Percentiles rank a stretch among this genome's conserved stretches.
These are phyloP conservation scores for Crocidura indochinensis DNA, from an alignment of 2,797 vertebrate species.

Conservation along the genomic window DNA sequence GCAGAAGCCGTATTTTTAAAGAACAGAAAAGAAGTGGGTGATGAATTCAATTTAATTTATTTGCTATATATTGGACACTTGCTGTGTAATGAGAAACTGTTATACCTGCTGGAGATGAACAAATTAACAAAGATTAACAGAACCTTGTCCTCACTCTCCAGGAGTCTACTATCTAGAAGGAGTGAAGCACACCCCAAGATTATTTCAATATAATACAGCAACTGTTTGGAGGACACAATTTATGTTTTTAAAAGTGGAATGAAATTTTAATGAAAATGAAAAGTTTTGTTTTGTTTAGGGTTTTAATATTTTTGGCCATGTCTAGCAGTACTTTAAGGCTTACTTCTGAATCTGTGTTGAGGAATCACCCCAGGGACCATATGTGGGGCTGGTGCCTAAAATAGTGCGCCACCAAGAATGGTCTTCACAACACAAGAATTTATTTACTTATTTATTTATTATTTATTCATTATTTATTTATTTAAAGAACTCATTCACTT, in stretches of 20 bases:
- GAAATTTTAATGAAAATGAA: slow-evolving; percentile 21
- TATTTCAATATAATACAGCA: background rate
- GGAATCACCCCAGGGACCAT: no score
- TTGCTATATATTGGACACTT: background rate
- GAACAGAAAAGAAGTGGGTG: background rate
- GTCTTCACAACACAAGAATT: no score
- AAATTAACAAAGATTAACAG: background rate
- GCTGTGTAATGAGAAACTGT: background rate
- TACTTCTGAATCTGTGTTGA: no score
- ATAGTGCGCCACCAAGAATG: no score
- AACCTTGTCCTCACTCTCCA: background rate
- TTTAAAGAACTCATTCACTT: no score
- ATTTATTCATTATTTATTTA: no score
- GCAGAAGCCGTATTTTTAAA: slow-evolving; percentile 21
- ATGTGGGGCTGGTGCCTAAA: no score
- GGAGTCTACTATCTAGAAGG: background rate
- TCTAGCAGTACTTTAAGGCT: no score
- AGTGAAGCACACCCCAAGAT: background rate
- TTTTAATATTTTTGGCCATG: no score
- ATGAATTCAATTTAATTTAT: background rate
- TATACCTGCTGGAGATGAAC: background rate
- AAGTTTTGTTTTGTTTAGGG: no score
- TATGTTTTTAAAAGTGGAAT: background rate
- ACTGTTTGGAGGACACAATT: background rate
- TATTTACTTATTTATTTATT: no score